These are phyloP conservation scores for Lepetodrilus schrolli DNA, from an alignment of 2,888 invertebrate genomes.

Conservation along the genomic window DNA sequence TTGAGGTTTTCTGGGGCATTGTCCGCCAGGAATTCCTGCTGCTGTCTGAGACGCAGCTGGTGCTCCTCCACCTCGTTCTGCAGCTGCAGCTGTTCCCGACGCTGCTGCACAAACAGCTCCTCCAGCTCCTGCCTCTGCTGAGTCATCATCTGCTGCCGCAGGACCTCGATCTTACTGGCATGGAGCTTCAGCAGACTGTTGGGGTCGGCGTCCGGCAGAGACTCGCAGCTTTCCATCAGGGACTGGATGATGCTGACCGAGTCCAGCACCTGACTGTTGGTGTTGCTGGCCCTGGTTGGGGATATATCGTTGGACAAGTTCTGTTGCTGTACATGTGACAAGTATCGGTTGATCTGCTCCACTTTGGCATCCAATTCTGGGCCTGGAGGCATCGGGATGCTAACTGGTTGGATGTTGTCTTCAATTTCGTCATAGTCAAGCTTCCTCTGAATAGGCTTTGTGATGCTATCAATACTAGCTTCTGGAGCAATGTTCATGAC, in stretches of 20 bases:
- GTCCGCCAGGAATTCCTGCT: slow-evolving; percentile 42
- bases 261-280: slow-evolving; percentile 4
- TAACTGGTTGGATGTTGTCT: slow-evolving; percentile 30
- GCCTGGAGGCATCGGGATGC: slow-evolving; percentile 35
- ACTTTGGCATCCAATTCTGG: slow-evolving; percentile 66
- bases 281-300: background rate
- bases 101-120: slow-evolving; percentile 77
- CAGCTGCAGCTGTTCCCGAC: slow-evolving; percentile 76
- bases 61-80: slow-evolving; percentile 40
- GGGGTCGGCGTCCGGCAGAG: slow-evolving; percentile 36
- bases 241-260: slow-evolving; percentile 32
- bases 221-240: slow-evolving; percentile 1
- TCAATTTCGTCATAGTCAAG: slow-evolving; percentile 37
- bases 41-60: slow-evolving; percentile 31
- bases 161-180: slow-evolving; percentile 61
- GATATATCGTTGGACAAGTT: slow-evolving; percentile 17
- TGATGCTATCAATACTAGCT: background rate
- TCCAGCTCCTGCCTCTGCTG: slow-evolving; percentile 78
- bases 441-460: slow-evolving; percentile 35
- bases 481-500: slow-evolving; percentile 14
- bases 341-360: slow-evolving; percentile 70
- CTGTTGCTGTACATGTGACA: slow-evolving; percentile 64
- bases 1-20: slow-evolving; percentile 40
- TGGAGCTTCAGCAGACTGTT: slow-evolving; percentile 61
- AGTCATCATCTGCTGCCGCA: slow-evolving; percentile 72